Evolutionary conservation across 53 echinoderm and acorn worm genomes (phyloP), one percentile per base, ranked within the genome.

Genomic region (Mesocentrotus franciscanus): DNA sequence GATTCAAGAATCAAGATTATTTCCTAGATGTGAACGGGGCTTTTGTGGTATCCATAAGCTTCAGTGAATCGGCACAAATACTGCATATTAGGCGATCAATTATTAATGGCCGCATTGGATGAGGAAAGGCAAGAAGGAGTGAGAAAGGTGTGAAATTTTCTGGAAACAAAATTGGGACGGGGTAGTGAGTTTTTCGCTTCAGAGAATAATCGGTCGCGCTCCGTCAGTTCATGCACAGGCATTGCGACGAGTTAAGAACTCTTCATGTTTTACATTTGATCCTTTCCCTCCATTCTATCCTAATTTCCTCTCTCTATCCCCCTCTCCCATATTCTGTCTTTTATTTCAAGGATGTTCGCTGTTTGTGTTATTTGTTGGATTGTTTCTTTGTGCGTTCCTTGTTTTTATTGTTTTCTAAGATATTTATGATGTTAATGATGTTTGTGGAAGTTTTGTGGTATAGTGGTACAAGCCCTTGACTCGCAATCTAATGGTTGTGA

Each of bases 51-150:
- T 32, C 24, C 91, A 66, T 59, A 91, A 36, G 91, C 91, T 29
- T 34, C 91, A 66, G 20, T 91, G 91, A 91, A 35, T 91, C 92
- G 92, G 71, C 71, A 72, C 74, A 92, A 92, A 92, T 72, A 56
- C 92, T 57, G 15, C 92, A 72, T 74, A 74, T 92, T 92, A 92
- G 27, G 71, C 92, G 49, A 72, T 92, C 92, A 92, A 92, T 72
- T 92, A 92, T 92, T 92, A 74, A 92, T 92, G 92, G 92, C 57
- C 71, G 72, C 14, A 3, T 71, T 74, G 56, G 91, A 64, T 12
- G 60, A 29, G 35, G 91, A 22, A 91, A 22, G 91, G 61, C 62
- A 29, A 33, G 30, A 60, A 24, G 91, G 20, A 91, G 91, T 3
- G 91, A 35, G 87, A 87, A 29, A 87, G 87, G 87, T 87, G 87